These are phyloP conservation scores for Drosophila sulfurigaster DNA, from an alignment of 1,140 invertebrate species.

Conservation along the genomic window DNA sequence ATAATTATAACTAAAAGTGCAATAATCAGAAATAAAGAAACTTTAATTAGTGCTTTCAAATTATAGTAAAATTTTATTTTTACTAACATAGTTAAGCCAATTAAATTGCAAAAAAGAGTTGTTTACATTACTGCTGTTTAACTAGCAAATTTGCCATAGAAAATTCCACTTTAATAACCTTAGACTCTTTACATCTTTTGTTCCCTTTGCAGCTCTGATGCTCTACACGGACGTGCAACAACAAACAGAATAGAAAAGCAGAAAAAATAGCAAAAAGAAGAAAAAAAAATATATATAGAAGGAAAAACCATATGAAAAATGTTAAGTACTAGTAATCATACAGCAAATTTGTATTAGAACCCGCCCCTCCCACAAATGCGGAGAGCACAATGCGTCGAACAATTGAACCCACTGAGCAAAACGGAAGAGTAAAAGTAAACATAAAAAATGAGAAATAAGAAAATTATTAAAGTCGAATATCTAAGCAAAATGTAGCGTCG, in stretches of 20 bases:
- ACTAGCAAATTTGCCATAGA: neutral
- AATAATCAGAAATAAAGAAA: no score
- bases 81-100: no score
- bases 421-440: slow-evolving; percentile 18
- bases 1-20: no score
- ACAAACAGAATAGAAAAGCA: neutral
- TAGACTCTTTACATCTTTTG: neutral
- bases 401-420: slow-evolving; percentile 77
- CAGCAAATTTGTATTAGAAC: slow-evolving; percentile 35
- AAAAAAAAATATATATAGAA: slow-evolving; percentile 24
- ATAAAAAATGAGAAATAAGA: slow-evolving; percentile 24
- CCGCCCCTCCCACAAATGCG: slow-evolving; percentile 41
- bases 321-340: slow-evolving; percentile 41
- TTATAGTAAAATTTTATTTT: no score
- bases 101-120: neutral
- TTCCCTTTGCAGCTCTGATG: slow-evolving; percentile 45
- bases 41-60: no score
- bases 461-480: slow-evolving; percentile 60
- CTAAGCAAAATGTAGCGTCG: slow-evolving; percentile 61
- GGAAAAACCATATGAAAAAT: slow-evolving; percentile 23
- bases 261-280: neutral
- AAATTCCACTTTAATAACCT: neutral
- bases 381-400: slow-evolving; percentile 65
- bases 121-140: neutral
- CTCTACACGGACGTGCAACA: slow-evolving; percentile 58